These are phyloP conservation scores for Cydia strobilella DNA, from an alignment of 1,140 invertebrate species.

Conservation along the genomic window DNA sequence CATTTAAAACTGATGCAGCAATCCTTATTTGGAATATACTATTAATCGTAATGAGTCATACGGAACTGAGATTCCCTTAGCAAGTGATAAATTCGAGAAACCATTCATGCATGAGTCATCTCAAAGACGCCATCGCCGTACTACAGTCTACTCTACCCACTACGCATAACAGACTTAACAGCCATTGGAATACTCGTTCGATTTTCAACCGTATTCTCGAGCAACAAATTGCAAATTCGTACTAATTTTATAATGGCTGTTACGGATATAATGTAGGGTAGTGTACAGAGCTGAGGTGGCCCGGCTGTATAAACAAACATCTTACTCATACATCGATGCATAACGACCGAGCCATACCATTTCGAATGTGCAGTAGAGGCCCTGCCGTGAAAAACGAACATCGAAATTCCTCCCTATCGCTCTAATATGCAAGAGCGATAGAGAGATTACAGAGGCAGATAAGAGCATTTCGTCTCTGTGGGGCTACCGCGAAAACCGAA, in stretches of 20 bases:
- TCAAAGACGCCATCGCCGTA: neutral
- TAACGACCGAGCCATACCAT: neutral
- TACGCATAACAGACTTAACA: too few species aligned
- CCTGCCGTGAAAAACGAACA: too few species aligned
- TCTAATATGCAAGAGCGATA: too few species aligned
- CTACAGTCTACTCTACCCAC: too few species aligned
- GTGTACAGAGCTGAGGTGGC: neutral
- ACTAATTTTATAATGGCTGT: too few species aligned
- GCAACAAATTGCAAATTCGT: too few species aligned
- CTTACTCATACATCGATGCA: constrained; percentile 17
- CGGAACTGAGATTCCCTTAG: neutral
- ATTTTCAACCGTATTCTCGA: too few species aligned
- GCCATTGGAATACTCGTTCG: too few species aligned
- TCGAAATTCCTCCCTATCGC: too few species aligned
- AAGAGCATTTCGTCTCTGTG: too few species aligned
- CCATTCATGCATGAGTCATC: constrained; percentile 20
- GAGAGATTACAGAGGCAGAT: too few species aligned
- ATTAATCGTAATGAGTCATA: neutral
- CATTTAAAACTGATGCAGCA: neutral
- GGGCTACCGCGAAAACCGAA: too few species aligned
- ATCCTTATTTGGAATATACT: neutral
- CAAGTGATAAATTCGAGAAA: constrained; percentile 17
- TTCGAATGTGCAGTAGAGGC: neutral
- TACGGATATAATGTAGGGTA: neutral
- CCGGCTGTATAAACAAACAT: constrained; percentile 12